Conservation (phyloP, 2,113 vertebrate genomes). For the Poecilia latipinna region DNA sequence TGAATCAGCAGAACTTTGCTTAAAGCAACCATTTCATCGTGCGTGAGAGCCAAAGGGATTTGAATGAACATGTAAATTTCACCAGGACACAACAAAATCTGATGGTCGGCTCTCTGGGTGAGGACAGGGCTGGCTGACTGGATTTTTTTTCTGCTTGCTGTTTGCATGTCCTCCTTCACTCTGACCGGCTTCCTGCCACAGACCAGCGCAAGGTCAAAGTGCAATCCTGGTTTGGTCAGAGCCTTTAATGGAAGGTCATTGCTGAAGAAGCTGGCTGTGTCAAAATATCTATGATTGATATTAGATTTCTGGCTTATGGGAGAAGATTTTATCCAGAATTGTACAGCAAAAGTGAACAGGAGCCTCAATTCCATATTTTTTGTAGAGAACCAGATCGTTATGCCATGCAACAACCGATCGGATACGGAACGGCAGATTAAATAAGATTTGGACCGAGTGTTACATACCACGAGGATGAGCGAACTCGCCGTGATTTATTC, state of each 20-base stretch:
- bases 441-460: not conserved
- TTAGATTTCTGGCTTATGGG: too few relatives aligned
- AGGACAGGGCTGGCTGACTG: not conserved
- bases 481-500: slow-evolving; percentile 74
- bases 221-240: not conserved
- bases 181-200: not conserved
- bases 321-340: not conserved
- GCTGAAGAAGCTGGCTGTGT: not conserved
- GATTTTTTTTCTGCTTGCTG: not conserved
- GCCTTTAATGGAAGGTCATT: not conserved
- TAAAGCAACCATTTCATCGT: not conserved
- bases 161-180: not conserved
- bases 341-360: not conserved
- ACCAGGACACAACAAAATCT: not conserved
- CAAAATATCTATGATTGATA: not conserved
- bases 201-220: not conserved
- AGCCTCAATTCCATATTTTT: not conserved
- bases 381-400: not conserved
- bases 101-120: not conserved
- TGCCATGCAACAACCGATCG: not conserved
- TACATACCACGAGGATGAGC: slow-evolving; percentile 74
- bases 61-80: not conserved
- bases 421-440: not conserved
- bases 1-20: slow-evolving; percentile 13
- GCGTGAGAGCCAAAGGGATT: not conserved